Base-by-base conservation (phyloP, 2,888 invertebrate species). In the Latrodectus elegans region DNA sequence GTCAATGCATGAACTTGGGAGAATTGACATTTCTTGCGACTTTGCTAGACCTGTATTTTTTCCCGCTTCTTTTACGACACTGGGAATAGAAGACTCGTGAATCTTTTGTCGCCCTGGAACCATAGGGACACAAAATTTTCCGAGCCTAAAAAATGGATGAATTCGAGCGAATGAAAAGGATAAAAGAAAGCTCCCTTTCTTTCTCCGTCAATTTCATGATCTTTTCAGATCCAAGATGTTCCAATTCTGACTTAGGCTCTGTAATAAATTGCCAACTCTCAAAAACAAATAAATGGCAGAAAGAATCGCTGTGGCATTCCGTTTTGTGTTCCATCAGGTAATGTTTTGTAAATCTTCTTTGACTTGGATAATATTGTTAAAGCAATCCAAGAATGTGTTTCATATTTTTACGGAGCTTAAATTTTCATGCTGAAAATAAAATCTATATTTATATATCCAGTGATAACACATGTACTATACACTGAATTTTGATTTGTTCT, bases 1-100 rank as follows among this genome's bases (percentile, higher is more conserved):
- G 72, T 84, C 77, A 84, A 84, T 78, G 84, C 77, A 77, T 84
- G 72, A 73, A 84, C 77, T 73, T 77, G n/a, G 72, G 77, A 78
- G 67, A 84, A 77, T 53, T 84, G 77, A 77, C 77, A 77, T 77
- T 84, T 78, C 75, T 75, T 75, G 73, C 65, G 67, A 81, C 81
- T 81, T 81, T 51, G 73, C 52, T 14, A 52, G 84, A n/a, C 55
- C 72, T 65, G 38, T 65, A 17, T 70, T 83, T 76, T 73, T 73
- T 74, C 9, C 52, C 15, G 9, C 14, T n/a, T n/a, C n/a, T 65
- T 11, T 68, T n/a, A 51, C 51, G 80, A 64, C 14, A 53, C 17
- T n/a, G 75, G 53, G 75, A 74, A 74, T 74, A n/a, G 68, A 67
- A 17, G 68, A n/a, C 71, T 72, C 84, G 77, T 84, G 84, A 84